These are phyloP conservation scores for Siniperca chuatsi DNA, from an alignment of 2,113 vertebrate species.

Conservation along the genomic window DNA sequence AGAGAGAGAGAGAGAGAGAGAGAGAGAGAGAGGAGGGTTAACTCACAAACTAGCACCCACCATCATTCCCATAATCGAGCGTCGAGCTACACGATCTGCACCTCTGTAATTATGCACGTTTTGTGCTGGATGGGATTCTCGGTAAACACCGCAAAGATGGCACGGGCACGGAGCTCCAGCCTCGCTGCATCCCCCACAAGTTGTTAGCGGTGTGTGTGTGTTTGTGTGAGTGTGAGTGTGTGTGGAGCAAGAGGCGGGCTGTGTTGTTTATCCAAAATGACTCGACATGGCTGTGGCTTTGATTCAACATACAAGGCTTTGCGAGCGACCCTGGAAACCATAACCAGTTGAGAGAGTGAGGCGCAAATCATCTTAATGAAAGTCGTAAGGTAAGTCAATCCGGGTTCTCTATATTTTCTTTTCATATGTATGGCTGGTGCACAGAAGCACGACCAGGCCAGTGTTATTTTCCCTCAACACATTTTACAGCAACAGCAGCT, in stretches of 20 bases:
- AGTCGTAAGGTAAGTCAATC: constrained; percentile 69
- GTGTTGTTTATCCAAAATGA: constrained; percentile 59
- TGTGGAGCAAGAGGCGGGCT: constrained; percentile 32
- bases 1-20: constrained; percentile 10
- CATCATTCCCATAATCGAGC: constrained; percentile 60
- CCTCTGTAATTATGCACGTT: constrained; percentile 61
- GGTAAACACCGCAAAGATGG: constrained; percentile 33
- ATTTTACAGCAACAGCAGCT: constrained; percentile 26
- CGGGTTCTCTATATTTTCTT: background rate
- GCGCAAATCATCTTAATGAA: constrained; percentile 73
- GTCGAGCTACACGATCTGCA: constrained; percentile 65
- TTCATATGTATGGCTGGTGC: background rate
- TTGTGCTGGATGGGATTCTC: constrained; percentile 21
- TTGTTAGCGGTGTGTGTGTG: constrained; percentile 26
- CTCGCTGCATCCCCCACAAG: background rate
- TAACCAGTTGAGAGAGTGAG: constrained; percentile 61
- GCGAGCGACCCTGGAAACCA: constrained; percentile 48
- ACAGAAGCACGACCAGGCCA: constrained; percentile 21
- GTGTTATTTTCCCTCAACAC: constrained; percentile 10
- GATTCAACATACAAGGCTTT: constrained; percentile 34
- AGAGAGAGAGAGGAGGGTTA: constrained; percentile 6
- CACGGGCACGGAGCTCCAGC: background rate
- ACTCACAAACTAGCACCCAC: background rate
- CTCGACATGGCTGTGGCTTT: constrained; percentile 60
- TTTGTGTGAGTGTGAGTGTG: background rate